phyloP scores from a whole-genome alignment of 2,113 vertebrate genomes.

The Myodes glareolus region DNA sequence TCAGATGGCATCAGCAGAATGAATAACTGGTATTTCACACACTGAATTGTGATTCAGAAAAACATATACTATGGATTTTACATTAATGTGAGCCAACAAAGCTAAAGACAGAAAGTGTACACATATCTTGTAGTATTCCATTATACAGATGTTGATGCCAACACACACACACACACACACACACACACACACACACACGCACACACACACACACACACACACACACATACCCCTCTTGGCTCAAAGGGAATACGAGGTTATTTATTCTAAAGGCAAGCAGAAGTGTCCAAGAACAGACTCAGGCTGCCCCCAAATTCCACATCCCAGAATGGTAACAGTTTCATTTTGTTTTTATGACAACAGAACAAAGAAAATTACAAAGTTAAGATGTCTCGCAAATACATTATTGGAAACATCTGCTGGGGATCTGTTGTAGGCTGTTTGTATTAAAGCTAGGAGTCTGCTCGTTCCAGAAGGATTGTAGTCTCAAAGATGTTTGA shows the following conservation, averaged over 20 bases:
- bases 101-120: background rate
- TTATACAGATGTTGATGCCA: background rate
- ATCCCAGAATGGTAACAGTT: background rate
- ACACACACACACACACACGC: background rate
- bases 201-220: background rate
- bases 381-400: background rate
- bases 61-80: background rate
- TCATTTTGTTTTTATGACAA: background rate
- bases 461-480: background rate
- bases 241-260: background rate
- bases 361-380: background rate
- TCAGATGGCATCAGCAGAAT: background rate
- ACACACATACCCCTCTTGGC: background rate
- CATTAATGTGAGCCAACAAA: background rate
- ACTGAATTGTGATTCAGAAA: background rate
- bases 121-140: background rate
- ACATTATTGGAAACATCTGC: background rate
- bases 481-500: background rate
- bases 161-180: background rate
- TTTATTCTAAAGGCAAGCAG: background rate
- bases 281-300: background rate
- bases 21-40: background rate
- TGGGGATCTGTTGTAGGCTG: background rate
- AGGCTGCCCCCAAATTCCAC: background rate
- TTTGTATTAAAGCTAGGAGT: background rate